phyloP scores from a whole-genome alignment of 1,140 invertebrate species.

The Marisa cornuarietis region DNA sequence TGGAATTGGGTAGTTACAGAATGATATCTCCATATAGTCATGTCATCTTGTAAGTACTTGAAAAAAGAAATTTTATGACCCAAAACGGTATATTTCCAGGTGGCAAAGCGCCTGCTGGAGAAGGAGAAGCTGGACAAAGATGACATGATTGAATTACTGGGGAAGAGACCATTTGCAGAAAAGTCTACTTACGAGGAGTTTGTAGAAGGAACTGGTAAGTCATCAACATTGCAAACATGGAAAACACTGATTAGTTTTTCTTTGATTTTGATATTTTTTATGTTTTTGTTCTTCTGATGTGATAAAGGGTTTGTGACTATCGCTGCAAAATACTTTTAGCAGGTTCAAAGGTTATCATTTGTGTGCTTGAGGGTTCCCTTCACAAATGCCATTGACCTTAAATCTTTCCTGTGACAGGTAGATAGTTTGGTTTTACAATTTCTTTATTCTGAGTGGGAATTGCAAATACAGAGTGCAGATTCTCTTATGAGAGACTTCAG shows the following conservation, averaged over 20 bases:
- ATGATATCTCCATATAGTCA: no score
- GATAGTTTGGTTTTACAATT: neutral
- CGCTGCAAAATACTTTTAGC: neutral
- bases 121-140: constrained; percentile 96
- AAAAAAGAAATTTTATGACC: no score
- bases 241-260: neutral
- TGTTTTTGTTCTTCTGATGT: neutral
- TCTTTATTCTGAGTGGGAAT: no score
- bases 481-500: no score
- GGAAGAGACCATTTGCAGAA: constrained; percentile 94
- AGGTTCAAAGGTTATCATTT: no score
- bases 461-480: no score
- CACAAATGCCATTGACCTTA: neutral
- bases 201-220: constrained; percentile 92
- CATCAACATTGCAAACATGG: neutral
- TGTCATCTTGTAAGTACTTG: no score
- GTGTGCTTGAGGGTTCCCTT: no score
- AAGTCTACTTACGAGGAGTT: constrained; percentile 99
- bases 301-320: neutral
- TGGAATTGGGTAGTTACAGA: no score
- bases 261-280: neutral
- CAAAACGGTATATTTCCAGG: constrained; percentile 67
- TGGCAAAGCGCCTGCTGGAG: constrained; percentile 92
- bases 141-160: constrained; percentile 97
- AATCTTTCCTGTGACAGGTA: neutral